These are phyloP conservation scores for Spodoptera littoralis DNA, from an alignment of 2,888 invertebrate genomes.

Conservation along the genomic window DNA sequence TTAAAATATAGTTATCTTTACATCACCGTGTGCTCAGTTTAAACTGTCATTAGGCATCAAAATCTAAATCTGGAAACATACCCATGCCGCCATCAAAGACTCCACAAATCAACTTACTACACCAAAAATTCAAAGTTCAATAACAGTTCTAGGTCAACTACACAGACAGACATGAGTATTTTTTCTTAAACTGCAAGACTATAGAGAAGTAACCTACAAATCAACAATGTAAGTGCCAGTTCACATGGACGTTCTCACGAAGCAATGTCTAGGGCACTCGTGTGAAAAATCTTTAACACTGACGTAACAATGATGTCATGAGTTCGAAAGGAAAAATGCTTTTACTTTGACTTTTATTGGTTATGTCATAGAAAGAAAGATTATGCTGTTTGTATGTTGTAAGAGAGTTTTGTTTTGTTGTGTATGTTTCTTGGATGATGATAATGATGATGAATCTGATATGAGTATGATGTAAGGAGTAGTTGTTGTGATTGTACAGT, in stretches of 20 bases:
- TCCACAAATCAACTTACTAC: not conserved
- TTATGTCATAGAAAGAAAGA: conserved; percentile 9
- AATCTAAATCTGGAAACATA: not conserved
- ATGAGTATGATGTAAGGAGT: too few species aligned
- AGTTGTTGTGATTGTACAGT: too few species aligned
- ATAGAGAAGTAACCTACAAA: conserved; percentile 73
- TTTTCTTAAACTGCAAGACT: conserved; percentile 33
- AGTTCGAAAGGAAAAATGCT: conserved; percentile 77
- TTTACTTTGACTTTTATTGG: conserved; percentile 55
- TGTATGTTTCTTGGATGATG: too few species aligned
- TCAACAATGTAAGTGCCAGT: conserved; percentile 71
- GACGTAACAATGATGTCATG: conserved; percentile 59
- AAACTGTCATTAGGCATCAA: too few species aligned
- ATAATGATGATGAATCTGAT: too few species aligned
- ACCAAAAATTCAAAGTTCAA: conserved; percentile 35
- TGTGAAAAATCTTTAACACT: conserved; percentile 65
- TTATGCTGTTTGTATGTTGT: too few species aligned
- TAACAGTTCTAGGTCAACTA: conserved; percentile 38
- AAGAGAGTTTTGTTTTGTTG: too few species aligned
- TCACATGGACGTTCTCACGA: conserved; percentile 76
- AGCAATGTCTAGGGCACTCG: conserved; percentile 77
- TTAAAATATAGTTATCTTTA: too few species aligned
- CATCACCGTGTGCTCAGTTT: too few species aligned
- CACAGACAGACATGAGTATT: conserved; percentile 11
- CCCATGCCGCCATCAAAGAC: too few species aligned